These are phyloP conservation scores for Lepisosteus osseus DNA, from an alignment of 2,113 vertebrate genomes.

Conservation along the genomic window DNA sequence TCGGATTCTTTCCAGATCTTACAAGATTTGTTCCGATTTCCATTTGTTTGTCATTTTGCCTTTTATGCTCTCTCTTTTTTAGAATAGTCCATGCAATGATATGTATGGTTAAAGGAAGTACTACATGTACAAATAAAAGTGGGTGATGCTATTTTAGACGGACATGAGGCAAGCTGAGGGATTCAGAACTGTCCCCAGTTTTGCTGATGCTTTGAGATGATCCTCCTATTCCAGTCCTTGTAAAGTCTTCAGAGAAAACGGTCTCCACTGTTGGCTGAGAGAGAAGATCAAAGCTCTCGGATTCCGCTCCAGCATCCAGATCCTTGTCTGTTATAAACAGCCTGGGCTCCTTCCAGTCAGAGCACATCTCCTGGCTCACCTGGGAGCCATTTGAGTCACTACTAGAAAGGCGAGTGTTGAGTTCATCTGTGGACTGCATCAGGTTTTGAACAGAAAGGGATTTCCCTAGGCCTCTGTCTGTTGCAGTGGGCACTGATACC, in stretches of 20 bases:
- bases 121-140: constrained; percentile 64
- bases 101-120: constrained; percentile 76
- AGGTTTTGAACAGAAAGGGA: constrained; percentile 93
- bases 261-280: constrained; percentile 65
- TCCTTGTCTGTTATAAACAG: constrained; percentile 92
- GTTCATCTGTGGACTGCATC: constrained; percentile 73
- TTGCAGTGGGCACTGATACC: constrained; percentile 64
- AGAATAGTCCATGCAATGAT: constrained; percentile 80
- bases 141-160: constrained; percentile 79
- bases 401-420: constrained; percentile 73
- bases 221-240: constrained; percentile 78
- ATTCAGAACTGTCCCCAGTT: constrained; percentile 70
- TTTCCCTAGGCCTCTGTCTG: constrained; percentile 74
- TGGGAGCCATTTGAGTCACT: constrained; percentile 79
- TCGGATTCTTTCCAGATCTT: constrained; percentile 51
- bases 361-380: constrained; percentile 59
- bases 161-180: constrained; percentile 82
- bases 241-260: constrained; percentile 74
- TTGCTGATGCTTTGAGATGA: constrained; percentile 73
- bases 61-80: constrained; percentile 27
- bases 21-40: constrained; percentile 49
- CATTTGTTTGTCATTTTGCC: constrained; percentile 10
- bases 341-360: constrained; percentile 85
- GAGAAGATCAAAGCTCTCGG: constrained; percentile 71
- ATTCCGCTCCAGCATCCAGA: constrained; percentile 64